phyloP scores from a whole-genome alignment of 1,140 invertebrate genomes.

The Macrobrachium nipponense region DNA sequence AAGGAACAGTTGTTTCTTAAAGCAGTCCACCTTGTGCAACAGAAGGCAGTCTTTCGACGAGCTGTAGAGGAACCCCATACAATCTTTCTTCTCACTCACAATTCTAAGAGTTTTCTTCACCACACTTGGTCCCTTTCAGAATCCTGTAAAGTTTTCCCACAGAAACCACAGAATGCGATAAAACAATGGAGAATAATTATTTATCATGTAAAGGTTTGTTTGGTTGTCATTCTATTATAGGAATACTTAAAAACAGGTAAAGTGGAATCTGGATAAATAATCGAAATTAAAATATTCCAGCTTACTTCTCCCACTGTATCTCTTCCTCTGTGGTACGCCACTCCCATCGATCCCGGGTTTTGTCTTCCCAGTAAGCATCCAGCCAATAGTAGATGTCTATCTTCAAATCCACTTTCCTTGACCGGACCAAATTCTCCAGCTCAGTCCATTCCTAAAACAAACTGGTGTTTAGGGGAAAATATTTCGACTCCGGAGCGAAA shows the following conservation, averaged over 20 bases:
- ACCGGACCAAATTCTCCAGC: too few relatives aligned
- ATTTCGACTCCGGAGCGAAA: too few relatives aligned
- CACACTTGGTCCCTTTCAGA: conserved; percentile 2
- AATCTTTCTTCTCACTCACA: background rate
- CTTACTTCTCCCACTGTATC: conserved; percentile 49
- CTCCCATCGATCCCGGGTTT: conserved; percentile 31
- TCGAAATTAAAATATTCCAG: background rate
- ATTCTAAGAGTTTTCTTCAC: background rate
- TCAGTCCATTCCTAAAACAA: conserved; percentile 2
- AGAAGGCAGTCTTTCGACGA: background rate
- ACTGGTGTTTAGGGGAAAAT: too few relatives aligned
- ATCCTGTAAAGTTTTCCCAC: background rate
- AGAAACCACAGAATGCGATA: too few relatives aligned
- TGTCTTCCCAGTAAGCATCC: conserved; percentile 40
- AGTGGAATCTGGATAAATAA: background rate
- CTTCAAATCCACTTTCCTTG: background rate
- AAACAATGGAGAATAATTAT: background rate
- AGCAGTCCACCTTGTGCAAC: conserved; percentile 1
- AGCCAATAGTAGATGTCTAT: conserved; percentile 9
- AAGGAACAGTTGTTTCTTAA: background rate
- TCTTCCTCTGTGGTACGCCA: conserved; percentile 27
- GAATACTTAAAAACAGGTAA: background rate
- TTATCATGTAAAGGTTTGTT: background rate
- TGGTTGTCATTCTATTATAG: background rate
- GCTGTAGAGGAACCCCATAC: conserved; percentile 13